Evolutionary conservation across 2,113 vertebrate genomes (phyloP).

Genomic region (Aldabrachelys gigantea): DNA sequence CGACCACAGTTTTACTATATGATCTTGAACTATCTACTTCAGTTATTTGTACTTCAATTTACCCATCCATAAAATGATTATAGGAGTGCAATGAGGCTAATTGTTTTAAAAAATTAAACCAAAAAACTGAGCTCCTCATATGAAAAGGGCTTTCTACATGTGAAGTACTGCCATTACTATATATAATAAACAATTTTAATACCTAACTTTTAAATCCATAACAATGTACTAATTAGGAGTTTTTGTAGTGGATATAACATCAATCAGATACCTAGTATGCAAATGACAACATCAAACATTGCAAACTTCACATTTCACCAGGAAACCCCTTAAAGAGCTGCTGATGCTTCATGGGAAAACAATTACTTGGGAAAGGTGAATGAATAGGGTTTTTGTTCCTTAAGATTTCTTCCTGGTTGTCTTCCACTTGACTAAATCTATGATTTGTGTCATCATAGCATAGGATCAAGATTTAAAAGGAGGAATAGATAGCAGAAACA

Average conservation of each 20-base stretch:
- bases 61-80: not conserved
- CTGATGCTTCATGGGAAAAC: not conserved
- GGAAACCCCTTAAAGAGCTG: not conserved
- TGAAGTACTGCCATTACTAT: not conserved
- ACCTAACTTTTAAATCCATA: not conserved
- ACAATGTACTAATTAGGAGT: not conserved
- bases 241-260: not conserved
- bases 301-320: not conserved
- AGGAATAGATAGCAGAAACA: not conserved
- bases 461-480: not conserved
- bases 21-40: not conserved
- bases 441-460: not conserved
- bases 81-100: not conserved
- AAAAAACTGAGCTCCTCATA: not conserved
- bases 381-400: not conserved
- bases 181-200: not conserved
- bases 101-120: not conserved
- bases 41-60: not conserved
- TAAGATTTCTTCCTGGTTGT: not conserved
- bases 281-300: not conserved
- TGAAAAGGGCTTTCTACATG: not conserved
- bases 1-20: not conserved
- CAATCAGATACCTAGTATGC: not conserved
- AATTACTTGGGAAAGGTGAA: not conserved
- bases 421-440: not conserved